Evolutionary conservation across 2,797 vertebrate genomes (phyloP), one percentile per base, ranked within the genome.

Genomic region (Cirrhinus mrigala): DNA sequence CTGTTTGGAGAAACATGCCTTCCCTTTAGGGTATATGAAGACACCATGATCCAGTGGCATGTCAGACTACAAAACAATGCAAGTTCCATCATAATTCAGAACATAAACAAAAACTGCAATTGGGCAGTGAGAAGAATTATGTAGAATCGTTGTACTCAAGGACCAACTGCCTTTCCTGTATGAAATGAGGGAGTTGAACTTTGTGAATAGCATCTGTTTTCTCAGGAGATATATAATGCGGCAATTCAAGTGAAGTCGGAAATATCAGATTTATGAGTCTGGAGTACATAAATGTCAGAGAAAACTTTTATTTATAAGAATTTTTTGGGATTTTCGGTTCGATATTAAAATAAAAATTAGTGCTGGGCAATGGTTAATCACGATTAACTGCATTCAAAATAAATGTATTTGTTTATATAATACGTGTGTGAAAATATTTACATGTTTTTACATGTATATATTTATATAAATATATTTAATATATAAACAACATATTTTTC

Each of bases 1-100:
- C 70, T 60, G 62, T 79, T 50, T 56, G 58, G 71, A 83, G 22
- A 58, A 71, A 87, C 73, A 58, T 66, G 64, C 58, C 73, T 86
- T 52, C 16, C 81, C 89, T 87, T 52, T 29, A 69, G 84, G 89
- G 83, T 60, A 84, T 48, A 73, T 22, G 18, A 79, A 85, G 76
- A n/a, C 68, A 84, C 33, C 60, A 52, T 20, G 54, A 70, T 58
- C 75, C 66, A 70, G 68, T 64, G 66, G 54, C 56, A 64, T 10
- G 0, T 62, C 40, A 85, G 27, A 62, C 14, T 46, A 24, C 68
- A 60, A 50, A 29, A 71, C 62, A 64, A 64, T 78, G 12, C 20
- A 77, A 9, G 52, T 69, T 22, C 18, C 2, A 78, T 60, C 52
- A n/a, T 58, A 77, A 40, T 56, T 68, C 16, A 24, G 52, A 71